Evolutionary conservation across 2,113 vertebrate genomes (phyloP).

Genomic region (Perca schrenkii): DNA sequence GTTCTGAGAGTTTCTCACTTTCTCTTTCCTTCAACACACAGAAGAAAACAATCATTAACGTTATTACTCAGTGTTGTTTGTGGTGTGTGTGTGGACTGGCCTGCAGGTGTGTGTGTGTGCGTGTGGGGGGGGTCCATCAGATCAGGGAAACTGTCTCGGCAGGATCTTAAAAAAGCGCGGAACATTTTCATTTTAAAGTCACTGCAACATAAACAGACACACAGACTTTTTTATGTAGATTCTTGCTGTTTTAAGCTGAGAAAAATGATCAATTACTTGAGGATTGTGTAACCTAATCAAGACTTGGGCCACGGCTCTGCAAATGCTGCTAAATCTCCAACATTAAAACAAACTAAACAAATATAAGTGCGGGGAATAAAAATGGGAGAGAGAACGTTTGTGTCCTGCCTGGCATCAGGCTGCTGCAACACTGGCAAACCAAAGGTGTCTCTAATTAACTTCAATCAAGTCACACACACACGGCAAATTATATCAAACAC

Average conservation of each 20-base stretch:
- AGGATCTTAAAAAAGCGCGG: too few relatives aligned
- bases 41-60: too few relatives aligned
- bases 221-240: background rate
- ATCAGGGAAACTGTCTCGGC: too few relatives aligned
- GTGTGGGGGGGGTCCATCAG: too few relatives aligned
- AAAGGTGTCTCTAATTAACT: background rate
- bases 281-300: background rate
- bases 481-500: background rate
- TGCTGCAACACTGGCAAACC: background rate
- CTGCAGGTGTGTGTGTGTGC: too few relatives aligned
- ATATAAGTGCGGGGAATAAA: background rate
- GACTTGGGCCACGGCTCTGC: background rate
- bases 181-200: background rate
- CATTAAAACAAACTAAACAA: background rate
- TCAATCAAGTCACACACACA: background rate
- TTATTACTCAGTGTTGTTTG: too few relatives aligned
- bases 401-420: background rate
- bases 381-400: background rate
- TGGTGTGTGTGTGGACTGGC: too few relatives aligned
- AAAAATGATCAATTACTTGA: background rate
- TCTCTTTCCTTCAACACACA: too few relatives aligned
- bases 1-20: too few relatives aligned
- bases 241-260: background rate
- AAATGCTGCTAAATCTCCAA: background rate
- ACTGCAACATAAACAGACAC: background rate